Percentiles rank a stretch among this genome's conserved stretches.
phyloP scores from a whole-genome alignment of 2,888 invertebrate species.

The Limnephilus auricula region DNA sequence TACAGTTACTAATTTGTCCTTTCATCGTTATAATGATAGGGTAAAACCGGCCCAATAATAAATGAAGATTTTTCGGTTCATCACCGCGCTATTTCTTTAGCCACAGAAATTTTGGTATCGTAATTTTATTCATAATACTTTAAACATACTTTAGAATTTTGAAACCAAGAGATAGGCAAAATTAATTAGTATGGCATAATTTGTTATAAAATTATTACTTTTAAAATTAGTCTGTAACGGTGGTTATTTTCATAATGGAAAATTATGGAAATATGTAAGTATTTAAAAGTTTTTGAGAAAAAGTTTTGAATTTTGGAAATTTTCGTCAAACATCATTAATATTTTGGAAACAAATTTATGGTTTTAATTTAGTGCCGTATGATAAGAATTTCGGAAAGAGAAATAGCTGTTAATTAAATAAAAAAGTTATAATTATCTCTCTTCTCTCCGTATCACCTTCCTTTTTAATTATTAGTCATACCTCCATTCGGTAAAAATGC shows the following conservation, averaged over 20 bases:
- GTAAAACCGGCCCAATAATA: neutral
- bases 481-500: no score
- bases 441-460: no score
- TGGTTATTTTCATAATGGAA: neutral
- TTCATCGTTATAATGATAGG: neutral
- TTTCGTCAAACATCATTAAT: no score
- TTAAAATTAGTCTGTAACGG: neutral
- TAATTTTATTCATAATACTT: neutral
- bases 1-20: neutral
- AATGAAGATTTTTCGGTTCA: neutral
- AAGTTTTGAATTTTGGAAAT: no score
- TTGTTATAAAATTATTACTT: neutral
- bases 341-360: no score
- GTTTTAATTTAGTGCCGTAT: no score
- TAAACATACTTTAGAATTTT: neutral
- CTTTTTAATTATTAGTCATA: no score
- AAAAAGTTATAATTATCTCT: no score
- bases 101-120: neutral
- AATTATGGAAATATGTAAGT: neutral
- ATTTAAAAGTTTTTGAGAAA: neutral
- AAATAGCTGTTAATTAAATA: no score
- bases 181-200: neutral
- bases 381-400: no score
- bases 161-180: neutral
- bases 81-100: neutral